Conservation (phyloP, 2,888 invertebrate genomes). For the Strigamia maritima region DNA sequence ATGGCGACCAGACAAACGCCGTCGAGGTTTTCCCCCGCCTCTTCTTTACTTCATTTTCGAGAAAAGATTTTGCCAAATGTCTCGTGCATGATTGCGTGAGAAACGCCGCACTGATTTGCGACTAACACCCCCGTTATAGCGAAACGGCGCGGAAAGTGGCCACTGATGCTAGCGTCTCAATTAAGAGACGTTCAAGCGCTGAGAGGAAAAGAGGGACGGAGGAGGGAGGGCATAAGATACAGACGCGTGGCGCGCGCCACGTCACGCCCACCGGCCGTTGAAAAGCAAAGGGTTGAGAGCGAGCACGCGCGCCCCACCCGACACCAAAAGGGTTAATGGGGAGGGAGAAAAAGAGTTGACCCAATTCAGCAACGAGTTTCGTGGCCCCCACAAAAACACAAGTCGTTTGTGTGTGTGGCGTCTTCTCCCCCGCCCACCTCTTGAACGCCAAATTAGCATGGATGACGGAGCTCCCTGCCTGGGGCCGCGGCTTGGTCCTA, state of each 20-base stretch:
- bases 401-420: conserved; percentile 25
- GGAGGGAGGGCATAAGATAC: not conserved
- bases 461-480: conserved; percentile 9
- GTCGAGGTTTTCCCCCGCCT: conserved; percentile 29
- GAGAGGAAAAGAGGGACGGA: not conserved
- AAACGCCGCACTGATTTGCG: conserved; percentile 27
- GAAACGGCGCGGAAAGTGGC: conserved; percentile 1
- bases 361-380: conserved; percentile 24
- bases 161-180: conserved; percentile 16
- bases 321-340: conserved; percentile 24
- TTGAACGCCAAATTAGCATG: conserved; percentile 29
- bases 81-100: conserved; percentile 29
- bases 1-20: conserved; percentile 27
- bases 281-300: conserved; percentile 27
- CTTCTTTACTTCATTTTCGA: conserved; percentile 29
- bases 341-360: conserved; percentile 25
- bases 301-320: conserved; percentile 25
- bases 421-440: conserved; percentile 29
- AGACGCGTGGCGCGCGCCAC: conserved; percentile 21
- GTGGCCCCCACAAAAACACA: conserved; percentile 21
- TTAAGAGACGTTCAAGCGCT: not conserved
- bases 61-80: conserved; percentile 29
- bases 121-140: not conserved
- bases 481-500: conserved; percentile 24
- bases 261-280: conserved; percentile 24